Evolutionary conservation across 2,888 invertebrate species (phyloP).

Genomic region (Tenthredo scrophulariae): DNA sequence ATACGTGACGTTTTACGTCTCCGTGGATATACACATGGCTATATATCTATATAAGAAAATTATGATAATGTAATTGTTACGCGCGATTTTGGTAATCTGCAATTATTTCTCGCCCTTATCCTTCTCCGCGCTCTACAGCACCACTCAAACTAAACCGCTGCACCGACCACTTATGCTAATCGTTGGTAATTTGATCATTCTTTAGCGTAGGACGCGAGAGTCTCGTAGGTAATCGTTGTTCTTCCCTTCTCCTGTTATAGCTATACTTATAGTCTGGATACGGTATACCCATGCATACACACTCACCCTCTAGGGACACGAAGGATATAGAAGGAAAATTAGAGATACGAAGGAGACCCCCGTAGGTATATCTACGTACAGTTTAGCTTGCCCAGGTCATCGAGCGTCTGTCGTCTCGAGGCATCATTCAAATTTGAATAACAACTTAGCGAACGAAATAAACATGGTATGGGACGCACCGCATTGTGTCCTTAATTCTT

Average conservation of each 20-base stretch:
- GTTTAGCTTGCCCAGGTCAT: constrained; percentile 25
- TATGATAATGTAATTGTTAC: constrained; percentile 56
- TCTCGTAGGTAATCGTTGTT: background rate
- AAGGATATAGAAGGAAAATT: background rate
- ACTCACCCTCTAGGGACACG: background rate
- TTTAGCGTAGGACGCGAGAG: constrained; percentile 10
- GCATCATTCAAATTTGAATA: constrained; percentile 49
- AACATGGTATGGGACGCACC: constrained; percentile 46
- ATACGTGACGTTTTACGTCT: constrained; percentile 13
- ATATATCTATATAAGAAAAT: constrained; percentile 27
- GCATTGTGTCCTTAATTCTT: background rate
- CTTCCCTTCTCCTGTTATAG: background rate
- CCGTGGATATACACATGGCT: background rate
- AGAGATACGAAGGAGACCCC: background rate
- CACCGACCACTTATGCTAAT: constrained; percentile 48
- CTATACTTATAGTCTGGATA: constrained; percentile 2
- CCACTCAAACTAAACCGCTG: background rate
- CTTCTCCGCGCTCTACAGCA: background rate
- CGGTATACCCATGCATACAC: background rate
- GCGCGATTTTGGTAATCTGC: constrained; percentile 55
- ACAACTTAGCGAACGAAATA: constrained; percentile 43
- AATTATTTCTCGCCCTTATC: constrained; percentile 47
- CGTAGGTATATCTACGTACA: background rate
- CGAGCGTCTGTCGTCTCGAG: background rate
- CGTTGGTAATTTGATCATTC: constrained; percentile 19